Base-by-base conservation (phyloP, 2,797 vertebrate genomes). In the Chaetophractus vellerosus region DNA sequence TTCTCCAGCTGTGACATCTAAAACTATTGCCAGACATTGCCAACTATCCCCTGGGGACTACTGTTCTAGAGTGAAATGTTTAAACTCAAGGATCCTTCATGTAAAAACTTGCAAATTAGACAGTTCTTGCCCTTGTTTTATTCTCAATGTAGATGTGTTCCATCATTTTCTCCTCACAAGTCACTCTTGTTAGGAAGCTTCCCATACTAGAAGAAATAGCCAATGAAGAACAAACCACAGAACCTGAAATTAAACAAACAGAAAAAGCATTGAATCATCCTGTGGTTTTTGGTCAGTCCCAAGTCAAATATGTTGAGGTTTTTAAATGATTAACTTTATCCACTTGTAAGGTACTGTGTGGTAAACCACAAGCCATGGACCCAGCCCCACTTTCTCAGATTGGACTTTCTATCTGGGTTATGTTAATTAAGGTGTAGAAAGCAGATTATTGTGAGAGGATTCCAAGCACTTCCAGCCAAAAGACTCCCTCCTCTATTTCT, bases 141-240 rank as follows among this genome's bases (percentile, higher is more conserved):
- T 64, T 85, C 45, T 79, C 48, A 69, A 79, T 33, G 63, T 45
- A 45, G 19, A 71, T 84, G 21, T 33, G 33, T 24, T 71, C 45
- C 15, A 68, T 84, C 33, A 55, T 71, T 63, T 64, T 63, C 41
- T 79, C 36, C 36, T 64, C 64, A 55, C 18, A 61, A 84, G 64
- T 79, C 33, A 45, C 45, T 71, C 41, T 90, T 55, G 45, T 91
- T 83, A 91, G 83, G 57, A 93, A 83, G 71, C 10, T 36, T 3
- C 71, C 81, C 61, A 50, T 78, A 63, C 7, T 74, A n/a, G 8
- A 71, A 90, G 71, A 63, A 52, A 66, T 2, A 41, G 26, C 36
- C 16, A 28, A 31, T 31, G 45, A 83, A 64, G 78, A 83, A 23
- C 83, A 83, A 78, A 88, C 76, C 81, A 59, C 64, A 78, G 55